Conservation (phyloP, 2,113 vertebrate species). For the Aphyosemion australe region DNA sequence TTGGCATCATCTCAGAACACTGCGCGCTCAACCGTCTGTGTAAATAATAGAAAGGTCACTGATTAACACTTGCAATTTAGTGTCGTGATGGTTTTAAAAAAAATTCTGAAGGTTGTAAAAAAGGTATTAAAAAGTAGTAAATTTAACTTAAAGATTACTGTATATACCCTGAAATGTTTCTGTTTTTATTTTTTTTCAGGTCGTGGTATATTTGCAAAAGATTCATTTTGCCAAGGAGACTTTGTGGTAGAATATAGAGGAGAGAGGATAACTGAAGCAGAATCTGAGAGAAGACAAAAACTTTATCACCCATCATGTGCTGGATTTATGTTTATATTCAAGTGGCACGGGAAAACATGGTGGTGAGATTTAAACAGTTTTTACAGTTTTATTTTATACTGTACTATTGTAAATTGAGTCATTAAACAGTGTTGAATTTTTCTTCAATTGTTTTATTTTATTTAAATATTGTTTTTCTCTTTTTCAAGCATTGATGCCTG, state of each 20-base stretch:
- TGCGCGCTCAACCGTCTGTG: no score
- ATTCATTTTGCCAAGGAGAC: constrained; percentile 31
- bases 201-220: constrained; percentile 34
- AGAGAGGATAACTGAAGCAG: neutral
- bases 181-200: constrained; percentile 1
- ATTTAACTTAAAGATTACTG: no score
- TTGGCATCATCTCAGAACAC: no score
- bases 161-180: no score
- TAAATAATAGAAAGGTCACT: no score
- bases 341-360: constrained; percentile 43
- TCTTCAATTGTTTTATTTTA: neutral
- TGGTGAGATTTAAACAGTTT: constrained; percentile 20
- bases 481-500: constrained; percentile 9
- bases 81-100: no score
- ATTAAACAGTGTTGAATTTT: no score
- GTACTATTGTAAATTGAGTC: no score
- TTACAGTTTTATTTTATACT: no score
- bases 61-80: no score
- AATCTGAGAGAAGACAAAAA: neutral
- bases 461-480: neutral
- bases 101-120: no score
- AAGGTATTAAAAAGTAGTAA: no score
- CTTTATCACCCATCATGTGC: constrained; percentile 24
- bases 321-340: constrained; percentile 48
- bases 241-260: constrained; percentile 38